Conservation (phyloP, 2,113 vertebrate genomes). For the Morone chrysops region DNA sequence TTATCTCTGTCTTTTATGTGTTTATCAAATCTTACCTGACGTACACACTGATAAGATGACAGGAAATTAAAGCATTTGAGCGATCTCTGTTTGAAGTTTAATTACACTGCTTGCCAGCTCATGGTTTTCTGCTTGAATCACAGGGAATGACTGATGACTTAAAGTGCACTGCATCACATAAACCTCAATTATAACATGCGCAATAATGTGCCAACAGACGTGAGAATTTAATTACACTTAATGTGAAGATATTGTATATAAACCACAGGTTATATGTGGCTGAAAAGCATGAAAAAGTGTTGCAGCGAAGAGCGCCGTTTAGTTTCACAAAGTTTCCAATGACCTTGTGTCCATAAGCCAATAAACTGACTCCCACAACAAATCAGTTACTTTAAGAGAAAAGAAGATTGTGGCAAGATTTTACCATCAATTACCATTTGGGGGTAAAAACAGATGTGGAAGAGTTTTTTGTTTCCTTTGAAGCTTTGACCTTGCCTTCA, state of each 20-base stretch:
- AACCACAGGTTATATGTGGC: background rate
- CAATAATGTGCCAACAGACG: background rate
- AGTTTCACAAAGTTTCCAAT: background rate
- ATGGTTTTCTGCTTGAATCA: constrained; percentile 27
- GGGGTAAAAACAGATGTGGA: constrained; percentile 62
- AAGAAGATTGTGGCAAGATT: background rate
- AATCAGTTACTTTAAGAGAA: constrained; percentile 50
- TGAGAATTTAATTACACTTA: background rate
- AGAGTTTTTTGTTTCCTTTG: constrained; percentile 55
- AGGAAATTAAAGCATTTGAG: constrained; percentile 6
- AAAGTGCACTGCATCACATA: background rate
- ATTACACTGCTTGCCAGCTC: constrained; percentile 23
- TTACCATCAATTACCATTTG: constrained; percentile 39
- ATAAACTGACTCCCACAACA: constrained; percentile 43
- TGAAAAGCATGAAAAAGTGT: background rate
- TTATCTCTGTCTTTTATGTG: background rate
- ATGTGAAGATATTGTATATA: background rate
- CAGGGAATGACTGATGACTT: background rate
- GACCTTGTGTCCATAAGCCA: constrained; percentile 37
- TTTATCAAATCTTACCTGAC: constrained; percentile 28
- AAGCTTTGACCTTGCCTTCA: constrained; percentile 66
- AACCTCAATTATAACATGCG: background rate
- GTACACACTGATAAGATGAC: constrained; percentile 21
- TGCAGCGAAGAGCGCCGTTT: background rate
- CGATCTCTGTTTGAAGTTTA: constrained; percentile 47